A percentile compares a stretch with the other conserved stretches of the same genome.
Conservation (phyloP, 2,888 invertebrate genomes). For the Hirtodrosophila cameraria region DNA sequence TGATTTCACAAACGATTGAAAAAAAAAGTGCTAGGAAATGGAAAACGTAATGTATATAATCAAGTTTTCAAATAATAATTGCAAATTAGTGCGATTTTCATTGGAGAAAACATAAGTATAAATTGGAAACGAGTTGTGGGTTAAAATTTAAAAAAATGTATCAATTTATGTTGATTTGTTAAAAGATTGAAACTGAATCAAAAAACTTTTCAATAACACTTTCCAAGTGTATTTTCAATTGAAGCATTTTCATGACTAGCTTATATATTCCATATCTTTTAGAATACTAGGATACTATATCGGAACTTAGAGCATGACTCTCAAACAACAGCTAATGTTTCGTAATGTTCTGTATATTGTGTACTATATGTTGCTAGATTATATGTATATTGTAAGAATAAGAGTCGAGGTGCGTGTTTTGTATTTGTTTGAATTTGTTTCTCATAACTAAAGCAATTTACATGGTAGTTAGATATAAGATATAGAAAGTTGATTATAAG, state of each 20-base stretch:
- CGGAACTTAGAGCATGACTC: slow-evolving; percentile 11
- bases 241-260: too few species aligned
- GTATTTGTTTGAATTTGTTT: slow-evolving; percentile 2
- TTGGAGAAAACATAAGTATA: too few species aligned
- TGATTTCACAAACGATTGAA: too few species aligned
- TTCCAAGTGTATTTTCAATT: too few species aligned
- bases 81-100: background rate
- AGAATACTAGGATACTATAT: background rate
- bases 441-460: slow-evolving; percentile 18
- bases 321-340: slow-evolving; percentile 32
- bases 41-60: background rate
- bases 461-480: background rate
- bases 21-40: too few species aligned
- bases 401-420: slow-evolving; percentile 18
- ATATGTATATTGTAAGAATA: slow-evolving; percentile 1
- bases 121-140: too few species aligned
- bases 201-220: too few species aligned
- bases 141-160: too few species aligned
- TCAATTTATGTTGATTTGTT: too few species aligned
- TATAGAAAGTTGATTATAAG: slow-evolving; percentile 5
- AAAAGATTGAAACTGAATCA: too few species aligned
- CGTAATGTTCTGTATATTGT: slow-evolving; percentile 3
- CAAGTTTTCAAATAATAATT: slow-evolving; percentile 12
- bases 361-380: slow-evolving; percentile 13
- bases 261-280: too few species aligned